Conservation (phyloP, 2,797 vertebrate genomes). For the Malurus leucopterus region DNA sequence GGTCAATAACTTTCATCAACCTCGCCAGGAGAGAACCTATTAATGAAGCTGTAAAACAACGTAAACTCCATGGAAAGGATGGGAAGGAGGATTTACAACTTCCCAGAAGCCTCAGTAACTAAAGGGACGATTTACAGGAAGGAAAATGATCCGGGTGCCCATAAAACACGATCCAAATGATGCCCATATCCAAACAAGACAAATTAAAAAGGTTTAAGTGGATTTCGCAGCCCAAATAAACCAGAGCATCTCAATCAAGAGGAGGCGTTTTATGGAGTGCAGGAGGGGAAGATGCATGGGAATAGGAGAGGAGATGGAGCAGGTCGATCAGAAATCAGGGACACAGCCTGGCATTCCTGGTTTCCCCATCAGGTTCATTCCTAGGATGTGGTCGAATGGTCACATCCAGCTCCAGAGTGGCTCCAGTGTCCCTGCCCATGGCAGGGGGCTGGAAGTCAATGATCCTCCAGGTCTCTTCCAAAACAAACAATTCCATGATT, state of each 20-base stretch:
- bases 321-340: conserved; percentile 28
- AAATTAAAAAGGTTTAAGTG: conserved; percentile 60
- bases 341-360: neutral
- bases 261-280: conserved; percentile 28
- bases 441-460: neutral
- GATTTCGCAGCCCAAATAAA: conserved; percentile 49
- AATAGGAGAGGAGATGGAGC: neutral
- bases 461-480: neutral
- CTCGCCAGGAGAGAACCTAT: conserved; percentile 62
- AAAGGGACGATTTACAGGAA: conserved; percentile 72
- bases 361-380: neutral
- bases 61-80: conserved; percentile 60
- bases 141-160: conserved; percentile 62
- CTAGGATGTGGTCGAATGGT: neutral
- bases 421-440: neutral
- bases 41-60: conserved; percentile 71
- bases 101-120: conserved; percentile 70
- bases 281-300: conserved; percentile 36
- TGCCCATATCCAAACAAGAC: conserved; percentile 61
- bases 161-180: conserved; percentile 68
- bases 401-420: neutral
- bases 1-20: conserved; percentile 74
- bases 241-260: conserved; percentile 32
- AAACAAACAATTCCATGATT: neutral
- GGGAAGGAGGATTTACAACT: conserved; percentile 68